Conservation (phyloP, 2,113 vertebrate species). For the Steatornis caripensis region DNA sequence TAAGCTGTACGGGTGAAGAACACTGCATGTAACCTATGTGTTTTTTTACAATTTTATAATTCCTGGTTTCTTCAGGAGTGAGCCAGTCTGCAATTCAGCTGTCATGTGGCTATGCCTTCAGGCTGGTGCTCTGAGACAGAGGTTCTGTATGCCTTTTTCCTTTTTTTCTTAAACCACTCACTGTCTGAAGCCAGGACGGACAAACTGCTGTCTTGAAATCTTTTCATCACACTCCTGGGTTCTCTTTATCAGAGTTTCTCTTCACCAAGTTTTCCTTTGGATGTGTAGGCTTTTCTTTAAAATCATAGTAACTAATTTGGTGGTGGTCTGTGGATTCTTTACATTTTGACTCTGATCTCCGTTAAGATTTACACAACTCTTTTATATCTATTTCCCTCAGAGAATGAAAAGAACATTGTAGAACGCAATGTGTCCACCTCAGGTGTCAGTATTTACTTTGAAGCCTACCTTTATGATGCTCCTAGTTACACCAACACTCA, state of each 20-base stretch:
- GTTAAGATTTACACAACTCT: not conserved
- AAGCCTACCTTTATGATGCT: slow-evolving; percentile 93
- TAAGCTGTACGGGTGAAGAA: not conserved
- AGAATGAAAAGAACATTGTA: slow-evolving; percentile 92
- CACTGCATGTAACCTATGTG: not conserved
- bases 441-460: slow-evolving; percentile 95
- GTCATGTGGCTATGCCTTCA: not conserved
- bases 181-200: not conserved
- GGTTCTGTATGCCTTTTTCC: not conserved
- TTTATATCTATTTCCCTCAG: slow-evolving; percentile 63
- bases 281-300: not conserved
- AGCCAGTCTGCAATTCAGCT: not conserved
- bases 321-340: not conserved
- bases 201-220: not conserved
- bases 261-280: not conserved
- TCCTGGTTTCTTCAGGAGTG: not conserved
- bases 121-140: not conserved
- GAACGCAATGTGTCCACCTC: slow-evolving; percentile 97
- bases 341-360: not conserved
- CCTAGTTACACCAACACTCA: slow-evolving; percentile 85
- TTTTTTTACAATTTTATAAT: not conserved
- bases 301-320: not conserved
- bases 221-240: not conserved
- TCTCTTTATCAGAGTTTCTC: not conserved
- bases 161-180: not conserved